A percentile compares a stretch with the other conserved stretches of the same genome.
Conservation (phyloP, 1,140 invertebrate genomes). For the Macrobrachium rosenbergii region DNA sequence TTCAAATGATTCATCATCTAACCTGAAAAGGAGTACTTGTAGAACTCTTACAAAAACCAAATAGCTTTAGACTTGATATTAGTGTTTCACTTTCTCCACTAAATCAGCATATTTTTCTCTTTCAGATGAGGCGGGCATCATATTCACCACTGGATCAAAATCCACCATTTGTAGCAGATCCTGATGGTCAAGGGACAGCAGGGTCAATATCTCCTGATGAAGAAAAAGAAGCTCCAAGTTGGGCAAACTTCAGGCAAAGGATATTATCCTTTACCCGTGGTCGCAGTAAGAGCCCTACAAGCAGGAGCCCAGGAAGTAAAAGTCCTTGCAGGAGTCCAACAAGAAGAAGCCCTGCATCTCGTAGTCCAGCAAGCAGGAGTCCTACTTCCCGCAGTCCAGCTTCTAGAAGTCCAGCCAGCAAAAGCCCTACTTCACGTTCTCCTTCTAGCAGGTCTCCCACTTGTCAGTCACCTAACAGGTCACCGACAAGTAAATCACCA, state of each 20-base stretch:
- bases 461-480: constrained; percentile 40
- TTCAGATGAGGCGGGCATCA: constrained; percentile 54
- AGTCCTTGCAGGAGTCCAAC: constrained; percentile 52
- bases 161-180: constrained; percentile 13
- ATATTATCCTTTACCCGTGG: constrained; percentile 59
- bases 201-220: constrained; percentile 6
- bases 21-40: not conserved
- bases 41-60: not conserved
- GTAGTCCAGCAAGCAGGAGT: constrained; percentile 46
- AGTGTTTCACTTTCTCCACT: not conserved
- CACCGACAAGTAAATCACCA: constrained; percentile 52
- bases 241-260: constrained; percentile 44
- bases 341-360: constrained; percentile 29
- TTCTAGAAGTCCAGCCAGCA: constrained; percentile 32
- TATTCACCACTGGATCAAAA: constrained; percentile 44
- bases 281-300: constrained; percentile 52
- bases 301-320: constrained; percentile 41
- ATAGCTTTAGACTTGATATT: not conserved
- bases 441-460: constrained; percentile 55
- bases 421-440: constrained; percentile 44
- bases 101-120: not conserved
- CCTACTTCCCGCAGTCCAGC: constrained; percentile 37
- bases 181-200: constrained; percentile 30
- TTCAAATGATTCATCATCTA: no score
- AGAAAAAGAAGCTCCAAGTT: constrained; percentile 48